Percentiles rank a stretch among this genome's conserved stretches.
These are phyloP conservation scores for Zoanthus sansibaricus DNA, from an alignment of 92 coral and sea anemone species.

Conservation along the genomic window DNA sequence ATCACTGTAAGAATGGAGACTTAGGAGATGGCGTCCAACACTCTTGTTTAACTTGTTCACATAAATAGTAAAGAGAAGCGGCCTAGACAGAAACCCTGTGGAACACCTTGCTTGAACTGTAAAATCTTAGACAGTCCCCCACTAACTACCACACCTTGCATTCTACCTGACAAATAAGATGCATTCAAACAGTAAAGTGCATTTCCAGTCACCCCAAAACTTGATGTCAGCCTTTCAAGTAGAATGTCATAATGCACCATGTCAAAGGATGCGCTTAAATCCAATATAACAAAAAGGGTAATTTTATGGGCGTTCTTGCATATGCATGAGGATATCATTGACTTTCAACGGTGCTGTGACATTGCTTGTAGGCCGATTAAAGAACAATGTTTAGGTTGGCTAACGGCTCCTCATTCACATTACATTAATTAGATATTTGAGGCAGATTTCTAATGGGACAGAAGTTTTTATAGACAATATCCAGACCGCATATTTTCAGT, in stretches of 20 bases:
- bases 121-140: neutral
- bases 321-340: neutral
- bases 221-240: neutral
- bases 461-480: too few relatives aligned
- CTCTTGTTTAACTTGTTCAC: neutral
- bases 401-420: neutral
- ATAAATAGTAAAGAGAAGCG: neutral
- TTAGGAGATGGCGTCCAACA: neutral
- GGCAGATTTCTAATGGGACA: too few relatives aligned
- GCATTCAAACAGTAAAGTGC: neutral
- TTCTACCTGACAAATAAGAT: neutral
- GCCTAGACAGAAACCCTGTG: neutral
- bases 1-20: too few relatives aligned
- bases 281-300: neutral
- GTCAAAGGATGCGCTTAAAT: neutral
- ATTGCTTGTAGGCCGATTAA: neutral
- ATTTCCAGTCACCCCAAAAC: neutral
- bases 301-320: neutral
- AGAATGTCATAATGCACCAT: neutral
- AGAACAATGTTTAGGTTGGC: neutral
- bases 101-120: neutral
- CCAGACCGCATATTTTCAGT: too few relatives aligned
- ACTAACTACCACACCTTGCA: neutral
- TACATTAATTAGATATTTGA: too few relatives aligned
- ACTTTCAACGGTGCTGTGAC: neutral